phyloP scores from a whole-genome alignment of 2,888 invertebrate genomes.

The Gastracanthus pulcherrimus region DNA sequence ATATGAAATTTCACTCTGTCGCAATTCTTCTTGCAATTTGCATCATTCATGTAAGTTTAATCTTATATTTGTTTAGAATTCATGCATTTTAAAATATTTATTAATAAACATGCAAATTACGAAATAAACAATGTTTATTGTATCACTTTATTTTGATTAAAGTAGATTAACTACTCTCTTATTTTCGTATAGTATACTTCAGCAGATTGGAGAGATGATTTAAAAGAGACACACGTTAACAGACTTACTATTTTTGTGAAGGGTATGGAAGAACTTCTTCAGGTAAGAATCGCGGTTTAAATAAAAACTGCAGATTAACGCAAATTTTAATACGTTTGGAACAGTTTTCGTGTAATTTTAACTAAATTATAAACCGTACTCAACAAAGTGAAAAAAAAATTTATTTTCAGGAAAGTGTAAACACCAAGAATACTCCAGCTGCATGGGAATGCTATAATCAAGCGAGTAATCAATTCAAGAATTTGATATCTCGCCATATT shows the following conservation, averaged over 20 bases:
- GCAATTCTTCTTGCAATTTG: not conserved
- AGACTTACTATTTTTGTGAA: not conserved
- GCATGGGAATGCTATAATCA: not conserved
- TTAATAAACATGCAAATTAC: too few species aligned
- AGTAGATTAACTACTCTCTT: too few species aligned
- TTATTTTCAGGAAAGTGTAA: not conserved
- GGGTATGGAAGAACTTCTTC: not conserved
- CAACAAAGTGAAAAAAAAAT: too few species aligned
- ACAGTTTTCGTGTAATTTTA: too few species aligned
- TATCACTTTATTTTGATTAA: too few species aligned
- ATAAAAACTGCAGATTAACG: too few species aligned
- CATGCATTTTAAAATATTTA: too few species aligned
- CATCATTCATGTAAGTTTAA: not conserved
- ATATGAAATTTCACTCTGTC: not conserved
- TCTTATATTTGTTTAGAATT: not conserved
- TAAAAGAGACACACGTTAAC: not conserved
- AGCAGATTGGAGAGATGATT: constrained; percentile 6
- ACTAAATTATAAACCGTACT: too few species aligned
- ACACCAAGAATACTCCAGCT: not conserved
- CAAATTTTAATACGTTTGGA: too few species aligned
- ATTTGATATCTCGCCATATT: not conserved
- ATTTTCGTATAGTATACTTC: not conserved
- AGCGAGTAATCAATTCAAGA: not conserved
- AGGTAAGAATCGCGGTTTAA: not conserved
- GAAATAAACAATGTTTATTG: too few species aligned